Base-by-base conservation (phyloP, 2,888 invertebrate genomes). In the Sphecodes monilicornis region DNA sequence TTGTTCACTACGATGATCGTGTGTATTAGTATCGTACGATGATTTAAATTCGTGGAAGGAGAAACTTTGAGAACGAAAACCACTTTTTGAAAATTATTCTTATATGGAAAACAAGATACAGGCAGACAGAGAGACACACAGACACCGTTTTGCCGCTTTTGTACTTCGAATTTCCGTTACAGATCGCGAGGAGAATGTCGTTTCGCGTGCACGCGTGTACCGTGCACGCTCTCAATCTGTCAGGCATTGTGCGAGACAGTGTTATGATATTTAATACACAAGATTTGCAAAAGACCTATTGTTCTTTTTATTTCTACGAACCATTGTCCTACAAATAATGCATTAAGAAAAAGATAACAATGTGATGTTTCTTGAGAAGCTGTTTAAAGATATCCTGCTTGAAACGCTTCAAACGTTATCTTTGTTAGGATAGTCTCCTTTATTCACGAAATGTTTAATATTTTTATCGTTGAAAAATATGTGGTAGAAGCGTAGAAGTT, bases 231-330 rank as follows among this genome's bases (percentile, higher is more conserved):
- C 88, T 90, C 91, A 90, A 90, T 91, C 90, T 92, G 90, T 91
- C 90, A 90, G 90, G 90, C 89, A 90, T 89, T 91, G 90, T 92
- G 92, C 89, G 86, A 91, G 90, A 92, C 90, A 39, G 70, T 84
- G 85, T 90, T 93, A 91, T 87, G 88, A 84, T 92, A 92, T 93
- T 93, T 92, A 93, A 93, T 93, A 93, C 88, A 93, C 87, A 84
- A 90, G 89, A 92, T 92, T 93, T 92, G 85, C 91, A 92, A 86
- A 84, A 87, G 36, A 73, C 5, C 10, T n/a, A 36, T 46, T 43
- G 36, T n/a, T 46, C 13, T 26, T 22, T 75, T 75, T 22, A 16
- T 54, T 70, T 18, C 29, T 1, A 29, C 29, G 6, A 16, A 60
- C 18, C 29, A 29, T 5, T 29, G 6, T 8, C 60, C 18, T 29